A percentile compares a stretch with the other conserved stretches of the same genome.
Conservation (phyloP, 2,797 vertebrate genomes). For the Rallus crepitans region DNA sequence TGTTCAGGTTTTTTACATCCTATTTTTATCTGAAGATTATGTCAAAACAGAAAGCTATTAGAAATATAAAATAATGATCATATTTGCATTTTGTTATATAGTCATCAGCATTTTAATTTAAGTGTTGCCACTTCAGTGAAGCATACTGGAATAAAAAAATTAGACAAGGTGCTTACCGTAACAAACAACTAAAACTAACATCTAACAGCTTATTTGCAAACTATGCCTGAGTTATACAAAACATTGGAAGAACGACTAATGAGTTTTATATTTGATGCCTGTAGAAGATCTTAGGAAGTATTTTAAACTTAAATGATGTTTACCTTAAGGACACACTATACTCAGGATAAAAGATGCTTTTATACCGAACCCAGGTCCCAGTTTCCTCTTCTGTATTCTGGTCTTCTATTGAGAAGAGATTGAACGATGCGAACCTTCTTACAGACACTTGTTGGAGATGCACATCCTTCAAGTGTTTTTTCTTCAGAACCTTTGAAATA, state of each 20-base stretch:
- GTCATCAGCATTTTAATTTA: not conserved
- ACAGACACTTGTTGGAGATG: conserved; percentile 90
- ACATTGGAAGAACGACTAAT: not conserved
- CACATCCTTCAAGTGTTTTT: conserved; percentile 85
- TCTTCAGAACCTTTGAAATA: conserved; percentile 88
- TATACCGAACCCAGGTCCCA: conserved; percentile 90
- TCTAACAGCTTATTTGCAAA: conserved; percentile 13
- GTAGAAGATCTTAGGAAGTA: not conserved
- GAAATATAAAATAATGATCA: conserved; percentile 23
- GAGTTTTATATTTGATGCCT: not conserved
- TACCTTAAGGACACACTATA: conserved; percentile 91
- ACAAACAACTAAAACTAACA: conserved; percentile 34
- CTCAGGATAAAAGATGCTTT: conserved; percentile 89
- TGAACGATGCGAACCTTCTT: conserved; percentile 92
- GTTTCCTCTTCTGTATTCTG: conserved; percentile 77
- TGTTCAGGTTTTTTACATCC: not conserved
- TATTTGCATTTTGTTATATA: conserved; percentile 29
- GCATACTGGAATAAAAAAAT: not conserved
- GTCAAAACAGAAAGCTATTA: conserved; percentile 26
- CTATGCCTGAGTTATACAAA: not conserved
- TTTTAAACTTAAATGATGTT: conserved; percentile 21
- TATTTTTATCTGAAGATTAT: not conserved
- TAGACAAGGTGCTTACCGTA: conserved; percentile 22
- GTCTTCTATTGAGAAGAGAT: conserved; percentile 87
- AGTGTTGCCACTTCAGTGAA: not conserved